phyloP scores from a whole-genome alignment of 1,140 invertebrate species.

The Homalodisca vitripennis region DNA sequence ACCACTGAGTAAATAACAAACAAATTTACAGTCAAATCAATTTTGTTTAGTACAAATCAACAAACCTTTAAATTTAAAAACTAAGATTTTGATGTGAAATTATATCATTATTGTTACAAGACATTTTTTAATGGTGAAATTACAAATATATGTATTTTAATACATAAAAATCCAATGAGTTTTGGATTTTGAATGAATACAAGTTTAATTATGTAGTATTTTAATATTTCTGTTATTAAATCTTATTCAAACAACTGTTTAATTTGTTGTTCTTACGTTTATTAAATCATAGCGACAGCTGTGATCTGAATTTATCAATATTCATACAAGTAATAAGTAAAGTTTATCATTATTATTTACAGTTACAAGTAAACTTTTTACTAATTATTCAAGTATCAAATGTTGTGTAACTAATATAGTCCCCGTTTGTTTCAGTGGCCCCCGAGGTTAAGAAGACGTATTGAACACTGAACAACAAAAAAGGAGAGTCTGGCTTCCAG shows the following conservation, averaged over 20 bases:
- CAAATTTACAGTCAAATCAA: too few species aligned
- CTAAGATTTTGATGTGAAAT: too few species aligned
- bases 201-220: too few species aligned
- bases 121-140: too few species aligned
- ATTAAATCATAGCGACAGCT: not conserved
- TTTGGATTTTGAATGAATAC: too few species aligned
- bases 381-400: not conserved
- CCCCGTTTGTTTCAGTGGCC: not conserved
- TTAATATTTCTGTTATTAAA: not conserved
- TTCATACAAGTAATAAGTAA: not conserved
- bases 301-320: not conserved
- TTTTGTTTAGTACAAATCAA: too few species aligned
- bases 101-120: too few species aligned
- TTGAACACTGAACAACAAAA: conserved; percentile 1
- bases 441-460: conserved; percentile 5
- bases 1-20: too few species aligned
- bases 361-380: not conserved
- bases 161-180: too few species aligned
- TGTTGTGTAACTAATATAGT: not conserved
- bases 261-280: not conserved
- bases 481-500: conserved; percentile 20
- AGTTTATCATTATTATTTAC: not conserved
- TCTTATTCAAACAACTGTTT: not conserved
- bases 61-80: too few species aligned
- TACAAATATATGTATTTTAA: too few species aligned